Base-by-base conservation (phyloP, 2,113 vertebrate species). In the Cyprinodon variegatus region DNA sequence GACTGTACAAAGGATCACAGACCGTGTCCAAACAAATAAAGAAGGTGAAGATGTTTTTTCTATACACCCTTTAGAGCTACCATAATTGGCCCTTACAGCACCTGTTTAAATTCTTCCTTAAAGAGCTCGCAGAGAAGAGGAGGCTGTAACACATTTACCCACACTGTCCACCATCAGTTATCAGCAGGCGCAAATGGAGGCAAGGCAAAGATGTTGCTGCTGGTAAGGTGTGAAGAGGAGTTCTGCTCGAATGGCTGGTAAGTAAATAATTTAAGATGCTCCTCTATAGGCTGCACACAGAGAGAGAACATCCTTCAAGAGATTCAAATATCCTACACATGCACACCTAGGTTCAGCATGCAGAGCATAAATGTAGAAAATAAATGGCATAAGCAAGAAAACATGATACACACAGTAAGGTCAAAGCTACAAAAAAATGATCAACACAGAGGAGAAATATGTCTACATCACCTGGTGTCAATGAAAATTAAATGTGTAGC, bases 241-340 rank as follows among this genome's bases (percentile, higher is more conserved):
- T 83, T 82, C 36, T 72, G 80, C 85, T 86, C 65, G 1, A 83
- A 76, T 39, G 68, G 68, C 65, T 64, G 29, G 68, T 4, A 20
- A 70, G 76, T 91, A 20, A 90, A 92, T 90, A 77, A 91, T 92
- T 91, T 67, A 93, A 71, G 74, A 45, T 13, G 67, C 70, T 78
- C 63, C 50, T 80, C 60, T 76, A 57, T 64, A 74, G 68, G 48
- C 72, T 39, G 65, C 59, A 22, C 38, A 59, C 72, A 50, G 72
- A 64, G 69, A 72, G 61, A 76, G 74, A 70, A 65, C 37, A 70
- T 75, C 64, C 38, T 22, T 14, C 67, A 41, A 65, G 38, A 70
- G 38, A 64, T 60, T 36, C 11, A 65, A 57, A 79, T 77, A 81
- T 81, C 63, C 50, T 11, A 37, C 40, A 79, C 45, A 72, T 40